Percentiles rank a stretch among this genome's conserved stretches.
These are phyloP conservation scores for Chrysolina oricalcia DNA, from an alignment of 2,888 invertebrate species.

Conservation along the genomic window DNA sequence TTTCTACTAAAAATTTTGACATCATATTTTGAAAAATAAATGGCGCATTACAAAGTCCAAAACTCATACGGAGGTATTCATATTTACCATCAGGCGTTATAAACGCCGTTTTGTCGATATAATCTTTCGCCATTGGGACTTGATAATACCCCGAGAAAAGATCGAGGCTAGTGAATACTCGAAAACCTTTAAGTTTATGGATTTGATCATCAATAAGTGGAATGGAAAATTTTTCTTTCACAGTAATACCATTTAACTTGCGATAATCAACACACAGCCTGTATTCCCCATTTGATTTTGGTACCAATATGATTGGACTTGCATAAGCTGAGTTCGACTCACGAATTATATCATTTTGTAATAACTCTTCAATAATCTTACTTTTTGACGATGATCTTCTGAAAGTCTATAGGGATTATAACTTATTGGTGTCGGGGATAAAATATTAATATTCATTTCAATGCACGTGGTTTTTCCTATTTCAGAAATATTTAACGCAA, in stretches of 20 bases:
- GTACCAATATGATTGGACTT: conserved; percentile 46
- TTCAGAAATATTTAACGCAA: conserved; percentile 18
- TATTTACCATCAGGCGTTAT: conserved; percentile 61
- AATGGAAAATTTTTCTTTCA: conserved; percentile 44
- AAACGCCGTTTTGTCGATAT: conserved; percentile 61
- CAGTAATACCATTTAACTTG: conserved; percentile 39
- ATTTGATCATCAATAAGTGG: conserved; percentile 49
- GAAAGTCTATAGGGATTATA: conserved; percentile 47
- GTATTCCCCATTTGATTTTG: conserved; percentile 43
- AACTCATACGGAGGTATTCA: conserved; percentile 60
- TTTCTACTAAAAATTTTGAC: conserved; percentile 52
- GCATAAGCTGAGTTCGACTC: conserved; percentile 48
- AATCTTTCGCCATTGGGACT: conserved; percentile 58
- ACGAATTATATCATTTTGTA: conserved; percentile 44
- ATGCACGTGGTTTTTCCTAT: conserved; percentile 9
- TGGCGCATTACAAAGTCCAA: conserved; percentile 62
- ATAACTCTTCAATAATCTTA: conserved; percentile 48
- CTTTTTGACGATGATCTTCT: conserved; percentile 37
- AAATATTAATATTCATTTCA: conserved; percentile 26
- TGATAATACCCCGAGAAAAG: conserved; percentile 59
- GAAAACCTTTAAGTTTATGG: conserved; percentile 47
- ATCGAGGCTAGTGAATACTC: conserved; percentile 58
- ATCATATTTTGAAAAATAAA: conserved; percentile 61
- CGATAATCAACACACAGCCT: conserved; percentile 50
- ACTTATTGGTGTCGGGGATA: conserved; percentile 27